Conservation (phyloP, 2,888 invertebrate species). For the Dermolepida albohirtum region DNA sequence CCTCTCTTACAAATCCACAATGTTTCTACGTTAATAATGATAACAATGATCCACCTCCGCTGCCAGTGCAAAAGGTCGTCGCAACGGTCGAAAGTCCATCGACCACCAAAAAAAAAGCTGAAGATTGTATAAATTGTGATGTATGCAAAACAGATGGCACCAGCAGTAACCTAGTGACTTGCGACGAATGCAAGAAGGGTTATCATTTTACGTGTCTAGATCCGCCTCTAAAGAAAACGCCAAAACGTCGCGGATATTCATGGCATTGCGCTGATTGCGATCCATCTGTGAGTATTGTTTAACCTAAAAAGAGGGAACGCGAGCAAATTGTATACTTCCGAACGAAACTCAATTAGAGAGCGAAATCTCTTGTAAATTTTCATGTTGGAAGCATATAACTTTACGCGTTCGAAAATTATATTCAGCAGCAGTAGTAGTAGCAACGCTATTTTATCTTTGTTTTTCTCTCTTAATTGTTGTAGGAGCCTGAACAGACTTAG, state of each 20-base stretch:
- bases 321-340: too few relatives aligned
- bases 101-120: slow-evolving; percentile 24
- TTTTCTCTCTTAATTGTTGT: slow-evolving; percentile 28
- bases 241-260: slow-evolving; percentile 92
- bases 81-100: slow-evolving; percentile 51
- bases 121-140: slow-evolving; percentile 68
- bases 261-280: slow-evolving; percentile 98
- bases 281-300: slow-evolving; percentile 77
- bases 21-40: slow-evolving; percentile 83
- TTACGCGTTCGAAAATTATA: too few relatives aligned
- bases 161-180: slow-evolving; percentile 78
- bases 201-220: slow-evolving; percentile 95
- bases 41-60: slow-evolving; percentile 68
- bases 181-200: slow-evolving; percentile 90
- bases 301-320: too few relatives aligned
- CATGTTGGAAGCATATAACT: too few relatives aligned
- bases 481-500: slow-evolving; percentile 33
- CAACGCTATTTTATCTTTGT: slow-evolving; percentile 13
- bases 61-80: slow-evolving; percentile 36
- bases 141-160: slow-evolving; percentile 75
- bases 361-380: too few relatives aligned
- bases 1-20: slow-evolving; percentile 75
- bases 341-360: too few relatives aligned
- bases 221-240: slow-evolving; percentile 93
- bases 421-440: background rate